Evolutionary conservation across 2,113 vertebrate species (phyloP), one percentile per base, ranked within the genome.

Genomic region (Thomomys bottae): DNA sequence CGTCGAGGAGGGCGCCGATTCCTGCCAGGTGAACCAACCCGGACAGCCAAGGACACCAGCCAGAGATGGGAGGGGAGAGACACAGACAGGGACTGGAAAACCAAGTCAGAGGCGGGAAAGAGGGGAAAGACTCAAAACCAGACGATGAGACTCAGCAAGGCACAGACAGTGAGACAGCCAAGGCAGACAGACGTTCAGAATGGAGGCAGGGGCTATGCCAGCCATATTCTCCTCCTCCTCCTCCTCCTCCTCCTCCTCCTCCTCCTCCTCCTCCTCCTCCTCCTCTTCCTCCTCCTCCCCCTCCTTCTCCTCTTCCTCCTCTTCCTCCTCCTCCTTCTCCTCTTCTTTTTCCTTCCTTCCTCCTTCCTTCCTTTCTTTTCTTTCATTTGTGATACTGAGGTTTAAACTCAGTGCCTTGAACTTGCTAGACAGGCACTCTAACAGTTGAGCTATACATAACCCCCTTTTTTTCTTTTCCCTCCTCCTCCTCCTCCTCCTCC

Each of bases 1-100:
- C 71, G 67, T 98, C 34, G 97, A 98, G 76, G 97, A 97, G 87
- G 98, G 98, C 82, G 98, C 97, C 90, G 98, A 99, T 88, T 98
- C 98, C 82, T 99, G 99, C 95, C 98, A 98, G 98, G 99, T 99
- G 97, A 97, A 34, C 7, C 14, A 21, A 54, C 21, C 67, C 64
- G n/a, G 64, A 36, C 0, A 7, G 21, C 36, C 4, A 15, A 59
- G 36, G 42, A 28, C n/a, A 23, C 75, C 0, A 2, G 26, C 57
- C 57, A 45, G 40, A 32, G 24, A 17, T 30, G 42, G 42, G 23
- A 40, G 59, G 64, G 40, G 84, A 34, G 32, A 67, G 15, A 28
- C 18, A 3, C 6, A 45, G 34, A 42, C n/a, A 17, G 32, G 36
- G 72, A 23, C 18, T 36, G 20, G 38, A 26, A 38, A 42, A 70